These are phyloP conservation scores for Mastomys natalensis DNA, from an alignment of 2,113 vertebrate genomes.

Conservation along the genomic window DNA sequence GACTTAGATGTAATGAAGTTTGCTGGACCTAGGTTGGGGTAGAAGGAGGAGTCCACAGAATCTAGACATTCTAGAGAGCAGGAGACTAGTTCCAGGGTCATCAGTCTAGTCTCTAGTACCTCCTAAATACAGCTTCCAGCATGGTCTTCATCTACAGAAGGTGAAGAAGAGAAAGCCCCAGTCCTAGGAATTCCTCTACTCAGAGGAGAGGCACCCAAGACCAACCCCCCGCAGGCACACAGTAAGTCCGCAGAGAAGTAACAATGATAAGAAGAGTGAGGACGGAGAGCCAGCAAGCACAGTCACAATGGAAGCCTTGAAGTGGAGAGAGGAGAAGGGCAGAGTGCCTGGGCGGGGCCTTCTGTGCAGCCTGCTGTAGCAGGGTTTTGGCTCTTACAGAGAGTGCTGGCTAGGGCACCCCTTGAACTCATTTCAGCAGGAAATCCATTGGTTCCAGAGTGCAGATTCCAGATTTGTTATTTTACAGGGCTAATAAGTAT, in stretches of 20 bases:
- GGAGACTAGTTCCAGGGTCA: background rate
- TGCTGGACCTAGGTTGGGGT: background rate
- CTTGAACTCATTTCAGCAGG: slow-evolving; percentile 67
- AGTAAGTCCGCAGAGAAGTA: background rate
- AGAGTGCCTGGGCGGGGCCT: background rate
- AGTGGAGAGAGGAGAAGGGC: background rate
- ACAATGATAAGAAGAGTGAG: background rate
- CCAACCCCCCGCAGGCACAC: background rate
- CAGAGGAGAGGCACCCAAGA: background rate
- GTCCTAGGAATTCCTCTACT: background rate
- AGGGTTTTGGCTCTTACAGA: background rate
- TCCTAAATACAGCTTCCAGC: background rate
- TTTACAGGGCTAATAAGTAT: slow-evolving; percentile 55
- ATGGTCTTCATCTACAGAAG: background rate
- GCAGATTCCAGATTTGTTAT: slow-evolving; percentile 52
- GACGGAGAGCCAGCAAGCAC: background rate
- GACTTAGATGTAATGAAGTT: background rate
- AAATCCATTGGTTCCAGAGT: slow-evolving; percentile 63
- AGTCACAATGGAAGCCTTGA: background rate
- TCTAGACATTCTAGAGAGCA: background rate
- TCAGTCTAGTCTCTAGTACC: background rate
- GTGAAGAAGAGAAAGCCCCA: background rate
- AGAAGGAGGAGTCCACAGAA: background rate
- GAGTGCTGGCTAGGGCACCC: slow-evolving; percentile 33
- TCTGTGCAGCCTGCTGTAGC: background rate